A percentile compares a stretch with the other conserved stretches of the same genome.
phyloP scores from a whole-genome alignment of 2,797 vertebrate species.

The Enteromius trimaculatus region DNA sequence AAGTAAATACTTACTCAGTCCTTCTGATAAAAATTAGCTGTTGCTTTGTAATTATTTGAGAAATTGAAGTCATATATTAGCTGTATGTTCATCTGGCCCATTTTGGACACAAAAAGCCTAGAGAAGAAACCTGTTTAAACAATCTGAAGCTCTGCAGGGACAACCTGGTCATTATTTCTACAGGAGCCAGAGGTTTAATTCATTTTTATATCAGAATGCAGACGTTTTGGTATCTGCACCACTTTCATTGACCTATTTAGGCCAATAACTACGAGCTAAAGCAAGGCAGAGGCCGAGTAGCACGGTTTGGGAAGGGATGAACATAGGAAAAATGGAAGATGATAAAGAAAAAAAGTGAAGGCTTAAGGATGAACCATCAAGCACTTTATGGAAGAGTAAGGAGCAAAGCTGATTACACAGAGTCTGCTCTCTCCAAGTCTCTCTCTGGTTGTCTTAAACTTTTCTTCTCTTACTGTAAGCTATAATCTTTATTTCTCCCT shows the following conservation, averaged over 20 bases:
- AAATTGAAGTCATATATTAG: background rate
- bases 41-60: background rate
- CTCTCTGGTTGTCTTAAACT: slow-evolving; percentile 42
- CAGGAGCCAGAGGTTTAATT: slow-evolving; percentile 16
- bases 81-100: background rate
- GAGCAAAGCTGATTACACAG: slow-evolving; percentile 54
- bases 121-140: background rate
- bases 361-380: slow-evolving; percentile 27
- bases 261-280: slow-evolving; percentile 6
- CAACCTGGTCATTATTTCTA: slow-evolving; percentile 2
- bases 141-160: background rate
- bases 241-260: slow-evolving; percentile 43
- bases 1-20: background rate
- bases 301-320: slow-evolving; percentile 41
- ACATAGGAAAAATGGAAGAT: slow-evolving; percentile 8
- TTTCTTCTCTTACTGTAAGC: slow-evolving; percentile 38
- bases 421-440: slow-evolving; percentile 23
- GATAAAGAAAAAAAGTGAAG: slow-evolving; percentile 42
- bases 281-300: background rate
- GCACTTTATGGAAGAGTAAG: slow-evolving; percentile 48
- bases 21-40: background rate
- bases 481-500: slow-evolving; percentile 45
- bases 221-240: slow-evolving; percentile 8
- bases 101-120: background rate
- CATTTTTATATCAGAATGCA: slow-evolving; percentile 14